Conservation (phyloP, 2,797 vertebrate genomes). For the Chelidonichthys spinosus region DNA sequence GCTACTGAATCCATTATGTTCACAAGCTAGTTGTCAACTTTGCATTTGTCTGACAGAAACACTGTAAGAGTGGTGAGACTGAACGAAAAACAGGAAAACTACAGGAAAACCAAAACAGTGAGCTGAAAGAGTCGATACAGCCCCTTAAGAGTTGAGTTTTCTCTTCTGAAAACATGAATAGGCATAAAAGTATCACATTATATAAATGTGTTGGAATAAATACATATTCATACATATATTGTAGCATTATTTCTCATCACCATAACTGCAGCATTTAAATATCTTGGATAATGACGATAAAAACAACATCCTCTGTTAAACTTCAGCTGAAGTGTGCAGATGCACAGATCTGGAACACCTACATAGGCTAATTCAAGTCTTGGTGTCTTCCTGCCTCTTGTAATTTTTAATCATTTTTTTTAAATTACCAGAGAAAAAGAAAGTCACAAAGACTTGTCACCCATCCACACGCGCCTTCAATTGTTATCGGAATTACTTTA, state of each 20-base stretch:
- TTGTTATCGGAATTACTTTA: conserved; percentile 49
- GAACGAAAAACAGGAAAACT: not conserved
- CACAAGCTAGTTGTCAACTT: not conserved
- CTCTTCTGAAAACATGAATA: not conserved
- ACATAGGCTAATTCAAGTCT: not conserved
- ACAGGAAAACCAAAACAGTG: not conserved
- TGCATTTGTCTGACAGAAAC: not conserved
- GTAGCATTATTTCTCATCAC: not conserved
- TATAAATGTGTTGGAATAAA: not conserved
- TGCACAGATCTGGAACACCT: not conserved
- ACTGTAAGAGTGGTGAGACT: not conserved
- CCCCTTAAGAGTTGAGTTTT: not conserved
- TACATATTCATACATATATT: not conserved
- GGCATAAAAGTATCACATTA: not conserved
- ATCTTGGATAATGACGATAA: not conserved
- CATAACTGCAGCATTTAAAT: not conserved
- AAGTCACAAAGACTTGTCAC: conserved; percentile 11
- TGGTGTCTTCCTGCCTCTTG: not conserved
- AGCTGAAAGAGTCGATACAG: not conserved
- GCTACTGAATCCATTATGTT: not conserved
- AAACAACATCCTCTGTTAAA: not conserved
- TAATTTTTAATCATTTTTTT: not conserved
- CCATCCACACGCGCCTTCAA: conserved; percentile 29
- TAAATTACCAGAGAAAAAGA: not conserved
- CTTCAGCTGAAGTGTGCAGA: not conserved